A percentile compares a stretch with the other conserved stretches of the same genome.
phyloP scores from a whole-genome alignment of 1,140 invertebrate genomes.

The Delia radicum region DNA sequence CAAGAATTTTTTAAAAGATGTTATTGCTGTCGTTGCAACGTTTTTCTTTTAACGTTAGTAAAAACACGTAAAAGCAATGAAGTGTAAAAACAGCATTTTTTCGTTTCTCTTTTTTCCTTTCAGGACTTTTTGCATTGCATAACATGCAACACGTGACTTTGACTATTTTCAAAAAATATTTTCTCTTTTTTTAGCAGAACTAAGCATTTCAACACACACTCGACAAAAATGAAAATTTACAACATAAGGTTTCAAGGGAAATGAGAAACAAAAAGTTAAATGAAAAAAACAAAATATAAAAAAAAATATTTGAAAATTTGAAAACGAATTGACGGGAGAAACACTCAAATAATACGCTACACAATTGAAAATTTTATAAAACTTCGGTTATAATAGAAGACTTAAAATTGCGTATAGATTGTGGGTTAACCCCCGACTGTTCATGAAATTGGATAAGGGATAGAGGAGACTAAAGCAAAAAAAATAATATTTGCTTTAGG shows the following conservation, averaged over 20 bases:
- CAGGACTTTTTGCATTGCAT: background rate
- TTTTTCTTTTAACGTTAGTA: background rate
- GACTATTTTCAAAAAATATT: constrained; percentile 3
- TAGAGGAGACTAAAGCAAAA: no score
- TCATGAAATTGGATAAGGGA: no score
- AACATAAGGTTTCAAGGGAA: background rate
- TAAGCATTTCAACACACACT: background rate
- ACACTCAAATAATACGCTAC: no score
- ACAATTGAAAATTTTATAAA: no score
- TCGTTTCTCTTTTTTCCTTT: background rate
- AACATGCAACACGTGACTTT: constrained; percentile 31
- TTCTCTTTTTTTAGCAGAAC: background rate
- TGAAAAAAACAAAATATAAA: no score
- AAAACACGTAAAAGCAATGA: constrained; percentile 31
- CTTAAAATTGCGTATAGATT: no score
- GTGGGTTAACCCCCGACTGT: no score
- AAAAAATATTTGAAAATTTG: no score
- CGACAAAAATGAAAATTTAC: background rate
- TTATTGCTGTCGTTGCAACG: background rate
- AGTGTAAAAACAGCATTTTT: constrained; percentile 29
- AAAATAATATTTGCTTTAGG: no score
- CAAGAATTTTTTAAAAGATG: background rate
- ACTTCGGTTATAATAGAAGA: no score
- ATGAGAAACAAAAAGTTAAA: no score
- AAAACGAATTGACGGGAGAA: no score